Evolutionary conservation across 2,888 invertebrate genomes (phyloP).

Genomic region (Urechis unicinctus): DNA sequence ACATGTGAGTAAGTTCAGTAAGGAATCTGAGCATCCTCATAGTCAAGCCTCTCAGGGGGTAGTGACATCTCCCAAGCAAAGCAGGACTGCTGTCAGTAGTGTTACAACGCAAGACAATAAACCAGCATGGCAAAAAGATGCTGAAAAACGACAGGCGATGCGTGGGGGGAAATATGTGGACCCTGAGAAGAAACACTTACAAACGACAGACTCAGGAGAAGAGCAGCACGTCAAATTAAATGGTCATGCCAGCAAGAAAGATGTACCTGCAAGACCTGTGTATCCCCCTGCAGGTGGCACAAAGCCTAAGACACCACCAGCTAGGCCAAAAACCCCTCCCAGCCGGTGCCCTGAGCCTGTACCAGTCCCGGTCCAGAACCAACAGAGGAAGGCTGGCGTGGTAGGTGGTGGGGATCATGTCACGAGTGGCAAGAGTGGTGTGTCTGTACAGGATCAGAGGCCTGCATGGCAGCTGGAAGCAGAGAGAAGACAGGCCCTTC

Average conservation of each 20-base stretch:
- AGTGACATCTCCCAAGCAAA: background rate
- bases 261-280: background rate
- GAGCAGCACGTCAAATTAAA: background rate
- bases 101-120: too few species aligned
- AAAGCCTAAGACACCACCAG: background rate
- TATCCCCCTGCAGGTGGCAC: background rate
- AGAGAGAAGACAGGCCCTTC: background rate
- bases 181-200: conserved; percentile 1
- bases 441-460: too few species aligned
- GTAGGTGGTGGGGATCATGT: too few species aligned
- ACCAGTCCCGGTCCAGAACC: background rate
- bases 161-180: conserved; percentile 27
- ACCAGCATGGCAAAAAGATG: conserved; percentile 37
- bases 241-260: background rate
- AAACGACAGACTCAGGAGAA: background rate
- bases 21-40: too few species aligned
- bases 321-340: background rate
- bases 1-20: too few species aligned
- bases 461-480: background rate
- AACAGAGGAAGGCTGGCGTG: background rate
- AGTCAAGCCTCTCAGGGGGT: background rate
- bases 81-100: too few species aligned
- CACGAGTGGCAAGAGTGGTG: too few species aligned
- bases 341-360: background rate
- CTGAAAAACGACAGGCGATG: conserved; percentile 29